Percentiles rank a stretch among this genome's conserved stretches.
Evolutionary conservation across 2,797 vertebrate species (phyloP).

Genomic region (Notolepis coatsorum): DNA sequence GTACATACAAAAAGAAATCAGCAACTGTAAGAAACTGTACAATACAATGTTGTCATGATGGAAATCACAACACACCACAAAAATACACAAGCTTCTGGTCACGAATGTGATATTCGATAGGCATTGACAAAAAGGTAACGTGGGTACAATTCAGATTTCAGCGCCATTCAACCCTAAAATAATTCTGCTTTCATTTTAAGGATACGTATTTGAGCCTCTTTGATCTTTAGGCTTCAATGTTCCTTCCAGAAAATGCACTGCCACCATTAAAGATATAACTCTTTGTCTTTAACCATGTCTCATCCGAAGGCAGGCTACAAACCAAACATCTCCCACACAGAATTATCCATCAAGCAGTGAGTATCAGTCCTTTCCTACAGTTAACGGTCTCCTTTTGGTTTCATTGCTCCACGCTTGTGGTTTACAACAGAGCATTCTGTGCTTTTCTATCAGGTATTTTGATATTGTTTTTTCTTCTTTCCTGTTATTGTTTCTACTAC

Average conservation of each 20-base stretch:
- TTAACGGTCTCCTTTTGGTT: slow-evolving; percentile 28
- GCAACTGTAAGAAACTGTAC: slow-evolving; percentile 39
- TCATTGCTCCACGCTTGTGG: slow-evolving; percentile 11
- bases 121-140: slow-evolving; percentile 15
- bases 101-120: neutral
- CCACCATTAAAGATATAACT: too few relatives aligned
- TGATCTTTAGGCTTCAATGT: neutral
- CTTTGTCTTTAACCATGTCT: neutral
- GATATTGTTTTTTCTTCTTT: slow-evolving; percentile 12
- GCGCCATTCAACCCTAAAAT: neutral
- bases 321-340: slow-evolving; percentile 21
- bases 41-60: slow-evolving; percentile 21
- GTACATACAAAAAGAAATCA: slow-evolving; percentile 14
- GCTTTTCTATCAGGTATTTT: slow-evolving; percentile 20
- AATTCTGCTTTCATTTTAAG: neutral
- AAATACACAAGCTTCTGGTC: slow-evolving; percentile 25
- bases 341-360: slow-evolving; percentile 26
- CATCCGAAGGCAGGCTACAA: slow-evolving; percentile 8
- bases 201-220: neutral
- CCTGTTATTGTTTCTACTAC: slow-evolving; percentile 23
- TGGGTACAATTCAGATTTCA: slow-evolving; percentile 7
- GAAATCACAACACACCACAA: slow-evolving; percentile 24
- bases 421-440: slow-evolving; percentile 10
- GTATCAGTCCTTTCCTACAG: slow-evolving; percentile 36
- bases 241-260: too few relatives aligned